Evolutionary conservation across 2,113 vertebrate species (phyloP), one percentile per base, ranked within the genome.

Genomic region (Thunnus maccoyii): DNA sequence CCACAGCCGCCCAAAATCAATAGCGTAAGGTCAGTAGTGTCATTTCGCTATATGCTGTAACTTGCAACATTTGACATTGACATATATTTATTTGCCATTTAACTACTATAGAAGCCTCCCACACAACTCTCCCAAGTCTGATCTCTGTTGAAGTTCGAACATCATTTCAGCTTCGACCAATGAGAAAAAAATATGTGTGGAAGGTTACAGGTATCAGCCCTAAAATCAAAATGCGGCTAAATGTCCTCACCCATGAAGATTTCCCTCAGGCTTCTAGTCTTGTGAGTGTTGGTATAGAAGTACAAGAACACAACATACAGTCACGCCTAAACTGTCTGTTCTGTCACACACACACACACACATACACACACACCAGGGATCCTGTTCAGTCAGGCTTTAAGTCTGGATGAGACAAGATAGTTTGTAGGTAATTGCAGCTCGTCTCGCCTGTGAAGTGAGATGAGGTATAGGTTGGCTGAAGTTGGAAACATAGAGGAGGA

Each of bases 391-490:
- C 69, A 62, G 48, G 48, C 81, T 72, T 46, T 50, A 83, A 61
- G 47, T 83, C 68, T 41, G 81, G 74, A 83, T 67, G 75, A 73
- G 68, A 78, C 69, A 4, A 83, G 75, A 78, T 78, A 78, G 69
- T 78, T 83, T 68, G 55, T 32, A 48, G 62, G 75, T 78, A 83
- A 83, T 83, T 83, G 69, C 62, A 68, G 50, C 63, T 78, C 69
- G 17, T 56, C 62, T 73, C 36, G 48, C 63, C 63, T 72, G 65
- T 84, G 68, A 72, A 62, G 75, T 57, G 50, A 78, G 57, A 69
- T 68, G 75, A 68, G 57, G 62, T 62, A 78, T 41, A 27, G 81
- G 68, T 78, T 55, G n/a, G 25, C 27, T 4, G 12, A 9, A 36
- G 72, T 46, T 62, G 57, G 62, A 73, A 51, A 66, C 55, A 67